A percentile compares a stretch with the other conserved stretches of the same genome.
Conservation (phyloP, 2,113 vertebrate genomes). For the Ranitomeya variabilis region DNA sequence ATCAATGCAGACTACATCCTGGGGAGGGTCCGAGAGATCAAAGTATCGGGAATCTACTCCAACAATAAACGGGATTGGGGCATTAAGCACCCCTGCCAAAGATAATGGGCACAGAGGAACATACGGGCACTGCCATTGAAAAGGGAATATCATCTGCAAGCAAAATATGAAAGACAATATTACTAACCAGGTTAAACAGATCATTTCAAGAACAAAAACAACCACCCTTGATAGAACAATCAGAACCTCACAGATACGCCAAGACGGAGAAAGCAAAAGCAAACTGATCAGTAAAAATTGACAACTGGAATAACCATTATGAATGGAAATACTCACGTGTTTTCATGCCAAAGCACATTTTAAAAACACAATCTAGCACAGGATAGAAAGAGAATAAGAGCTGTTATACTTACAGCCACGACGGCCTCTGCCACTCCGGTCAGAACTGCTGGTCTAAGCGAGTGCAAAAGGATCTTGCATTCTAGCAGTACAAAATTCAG, state of each 20-base stretch:
- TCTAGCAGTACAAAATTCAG: slow-evolving; percentile 91
- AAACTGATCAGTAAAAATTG: neutral
- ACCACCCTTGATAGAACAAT: neutral
- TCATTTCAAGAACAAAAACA: neutral
- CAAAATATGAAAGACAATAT: slow-evolving; percentile 49
- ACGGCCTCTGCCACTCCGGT: slow-evolving; percentile 98
- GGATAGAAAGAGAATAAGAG: neutral
- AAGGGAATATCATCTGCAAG: slow-evolving; percentile 96
- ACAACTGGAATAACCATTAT: too few species aligned
- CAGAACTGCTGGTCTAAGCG: slow-evolving; percentile 91
- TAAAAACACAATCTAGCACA: neutral
- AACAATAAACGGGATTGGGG: slow-evolving; percentile 93
- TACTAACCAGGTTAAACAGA: neutral
- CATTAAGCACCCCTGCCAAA: slow-evolving; percentile 90
- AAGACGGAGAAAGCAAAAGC: neutral
- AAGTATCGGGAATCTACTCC: slow-evolving; percentile 98
- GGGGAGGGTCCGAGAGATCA: slow-evolving; percentile 95
- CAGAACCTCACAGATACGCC: neutral
- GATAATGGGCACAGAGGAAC: slow-evolving; percentile 96
- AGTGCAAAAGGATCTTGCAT: slow-evolving; percentile 95
- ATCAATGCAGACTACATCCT: slow-evolving; percentile 96
- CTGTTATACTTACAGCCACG: slow-evolving; percentile 85
- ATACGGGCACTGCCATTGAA: slow-evolving; percentile 99
- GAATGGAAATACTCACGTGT: too few species aligned
- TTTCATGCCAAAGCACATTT: neutral